Base-by-base conservation (phyloP, 2,797 vertebrate genomes). In the Coranthus polyacanthus region DNA sequence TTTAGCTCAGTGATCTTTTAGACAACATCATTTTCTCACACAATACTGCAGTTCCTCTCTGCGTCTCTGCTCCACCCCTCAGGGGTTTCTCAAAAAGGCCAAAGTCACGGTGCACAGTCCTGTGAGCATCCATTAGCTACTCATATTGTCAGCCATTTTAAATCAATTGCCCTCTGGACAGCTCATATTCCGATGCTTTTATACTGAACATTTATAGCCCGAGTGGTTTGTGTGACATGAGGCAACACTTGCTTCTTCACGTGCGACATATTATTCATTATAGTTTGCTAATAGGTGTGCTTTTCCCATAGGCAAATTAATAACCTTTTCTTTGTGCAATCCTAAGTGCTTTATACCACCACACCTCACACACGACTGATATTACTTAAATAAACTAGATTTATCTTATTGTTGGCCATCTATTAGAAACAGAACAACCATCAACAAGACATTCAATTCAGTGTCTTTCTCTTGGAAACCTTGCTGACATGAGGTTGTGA, bases 41-140 rank as follows among this genome's bases (percentile, higher is more conserved):
- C 24, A 26, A 3, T 6, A 62, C 51, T 53, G 22, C 34, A 53
- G 39, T 37, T 41, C 34, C 46, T 52, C 26, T n/a, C 59, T 44
- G 42, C 45, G 46, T 20, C 36, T 50, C 38, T 11, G 21, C 16
- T 17, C 9, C 2, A 22, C 43, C 68, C 32, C 34, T 1, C 3
- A 3, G 41, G 36, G n/a, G 7, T 60, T 74, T 46, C 21, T 67
- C 32, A 3, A 51, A 36, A 62, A 63, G 32, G 54, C 49, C 38
- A 9, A 15, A 59, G 21, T 72, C 38, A 37, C 8, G 58, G 20
- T 17, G 22, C 43, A 9, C 12, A 12, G n/a, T 7, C 22, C 47
- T 9, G 10, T 5, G 20, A 21, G 64, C 49, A 1, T 79, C 75
- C 80, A 82, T 87, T 84, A 87, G 67, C 58, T 38, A 51, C 54